phyloP scores from a whole-genome alignment of 2,797 vertebrate species.

The Artibeus lituratus region DNA sequence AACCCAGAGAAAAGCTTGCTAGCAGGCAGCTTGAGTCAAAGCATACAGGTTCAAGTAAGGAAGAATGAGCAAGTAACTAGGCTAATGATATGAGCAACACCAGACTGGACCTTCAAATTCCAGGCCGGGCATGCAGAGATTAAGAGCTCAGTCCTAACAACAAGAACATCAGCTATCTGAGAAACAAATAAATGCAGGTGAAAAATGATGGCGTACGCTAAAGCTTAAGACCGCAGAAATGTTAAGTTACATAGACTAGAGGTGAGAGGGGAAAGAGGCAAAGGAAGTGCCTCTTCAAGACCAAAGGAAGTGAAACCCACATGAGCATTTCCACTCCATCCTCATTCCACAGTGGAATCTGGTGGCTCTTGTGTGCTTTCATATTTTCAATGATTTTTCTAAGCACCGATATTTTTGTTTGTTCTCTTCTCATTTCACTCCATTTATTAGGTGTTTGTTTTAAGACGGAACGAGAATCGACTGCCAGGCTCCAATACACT shows the following conservation, averaged over 20 bases:
- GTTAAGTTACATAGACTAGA: neutral
- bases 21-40: neutral
- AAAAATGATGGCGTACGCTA: neutral
- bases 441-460: neutral
- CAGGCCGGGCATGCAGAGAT: neutral
- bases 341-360: neutral
- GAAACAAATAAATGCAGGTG: neutral
- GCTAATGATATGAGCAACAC: neutral
- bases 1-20: neutral
- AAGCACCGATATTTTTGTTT: neutral
- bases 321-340: accelerated
- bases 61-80: neutral
- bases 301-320: neutral
- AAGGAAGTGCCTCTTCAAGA: no score
- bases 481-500: neutral
- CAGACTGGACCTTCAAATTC: neutral
- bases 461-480: neutral
- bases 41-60: neutral
- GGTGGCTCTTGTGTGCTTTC: neutral
- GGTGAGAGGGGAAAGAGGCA: accelerated
- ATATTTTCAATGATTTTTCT: neutral
- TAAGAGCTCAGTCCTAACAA: neutral
- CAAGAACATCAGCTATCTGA: neutral
- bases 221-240: neutral
- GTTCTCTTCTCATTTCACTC: slow-evolving; percentile 5